Evolutionary conservation across 2,888 invertebrate genomes (phyloP), one percentile per base, ranked within the genome.

Genomic region (Salticus scenicus): DNA sequence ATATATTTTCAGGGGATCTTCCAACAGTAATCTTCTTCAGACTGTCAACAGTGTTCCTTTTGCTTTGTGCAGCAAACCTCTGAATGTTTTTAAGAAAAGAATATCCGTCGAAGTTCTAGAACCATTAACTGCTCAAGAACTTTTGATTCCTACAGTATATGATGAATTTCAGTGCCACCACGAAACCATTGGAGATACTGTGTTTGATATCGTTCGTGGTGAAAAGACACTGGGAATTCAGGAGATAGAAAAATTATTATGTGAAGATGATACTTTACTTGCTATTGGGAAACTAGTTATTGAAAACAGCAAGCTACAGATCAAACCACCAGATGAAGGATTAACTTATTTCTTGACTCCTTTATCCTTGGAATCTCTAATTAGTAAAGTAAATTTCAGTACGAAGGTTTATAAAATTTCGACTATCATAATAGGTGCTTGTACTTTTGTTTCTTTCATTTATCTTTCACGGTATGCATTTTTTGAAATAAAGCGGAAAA

Each of bases 161-260:
- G 96, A 96, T 91, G 94, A 94, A 87, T 97, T 96, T 90, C 95
- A 95, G 90, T 95, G 96, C 0, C 94, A 94, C 89, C 93, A 94
- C 0, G 93, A 95, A 1, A 94, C 94, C 10, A 93, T 96, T 64
- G 94, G 95, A 87, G 95, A 96, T 91, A 95, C 95, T 89, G 93
- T 97, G 28, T 95, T 96, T 93, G 96, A 96, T 1, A 96, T 96
- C 91, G 94, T 97, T 90, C 94, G 95, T 89, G 96, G 97, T 24
- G 94, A 96, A 24, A 93, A 90, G 0, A 95, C 95, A 90, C 94
- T 95, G 87, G 97, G 97, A 0, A 92, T 96, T 28, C 96, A 97
- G 91, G 95, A 95, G 7, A 96, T 96, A 70, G 97, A 97, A 90
- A 94, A 95, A 91, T 95, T 97, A 94, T 92, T 97, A 4, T 92